Evolutionary conservation across 2,888 invertebrate species (phyloP), one percentile per base, ranked within the genome.

Genomic region (Cheilosia variabilis): DNA sequence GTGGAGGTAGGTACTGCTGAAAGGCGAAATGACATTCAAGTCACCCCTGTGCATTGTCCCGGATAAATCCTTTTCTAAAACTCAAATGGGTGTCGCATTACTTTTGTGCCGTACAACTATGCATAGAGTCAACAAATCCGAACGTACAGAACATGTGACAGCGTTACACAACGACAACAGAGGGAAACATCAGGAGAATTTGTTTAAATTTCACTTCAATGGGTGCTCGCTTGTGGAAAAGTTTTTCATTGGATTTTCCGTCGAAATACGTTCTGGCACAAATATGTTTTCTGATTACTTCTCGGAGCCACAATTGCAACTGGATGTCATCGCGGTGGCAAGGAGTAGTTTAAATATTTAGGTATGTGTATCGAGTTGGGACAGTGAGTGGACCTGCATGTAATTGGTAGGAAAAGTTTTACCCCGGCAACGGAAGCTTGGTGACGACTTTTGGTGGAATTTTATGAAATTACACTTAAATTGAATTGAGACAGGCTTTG

Each of bases 201-300:
- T 68, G 78, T 72, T 62, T 57, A 73, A 82, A 83, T 78, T 78
- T 78, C 65, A 72, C 66, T 43, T 52, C 60, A 78, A 73, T 78
- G 60, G 60, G 13, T 77, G 57, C 58, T 57, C 24, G 68, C 27
- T 19, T 43, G 43, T 34, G 63, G 24, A 15, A 66, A 78, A 80
- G 52, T 80, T 80, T 60, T 80, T 62, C 63, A 79, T 66, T 78
- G 17, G 19, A 78, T 65, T 79, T 79, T 41, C 19, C 65, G 58
- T 43, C 43, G n/a, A 43, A 58, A 52, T 60, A 60, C 63, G 31
- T 34, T 50, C 55, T 63, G 9, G 9, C n/a, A n/a, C 34, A 31
- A 47, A 63, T 75, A 27, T 77, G 37, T 53, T 62, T 22, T 71
- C 9, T 4, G 22, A 71, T 71, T 55, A 53, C 17, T 47, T 62